Evolutionary conservation across 2,113 vertebrate species (phyloP), one percentile per base, ranked within the genome.

Genomic region (Rafetus swinhoei): DNA sequence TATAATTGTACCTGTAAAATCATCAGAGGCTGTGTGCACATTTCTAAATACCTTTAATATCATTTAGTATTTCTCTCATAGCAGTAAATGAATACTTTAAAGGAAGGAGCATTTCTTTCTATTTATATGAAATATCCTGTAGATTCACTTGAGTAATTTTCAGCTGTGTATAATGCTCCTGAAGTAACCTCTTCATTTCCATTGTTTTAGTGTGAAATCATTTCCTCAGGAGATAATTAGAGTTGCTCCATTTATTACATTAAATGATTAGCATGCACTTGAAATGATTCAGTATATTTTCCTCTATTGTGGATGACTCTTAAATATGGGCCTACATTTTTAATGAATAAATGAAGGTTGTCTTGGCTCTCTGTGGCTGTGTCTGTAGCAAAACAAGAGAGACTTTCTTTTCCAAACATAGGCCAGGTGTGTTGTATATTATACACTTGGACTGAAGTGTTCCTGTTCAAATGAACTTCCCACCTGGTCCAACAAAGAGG

Each of bases 151-250:
- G 97, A 97, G 95, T 96, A 97, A 97, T 97, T 98, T 97, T 97
- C 97, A 97, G 94, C 97, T 97, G 97, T 96, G 96, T 97, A 96
- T 97, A 97, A 96, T 96, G 97, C 96, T 98, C 96, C 97, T 95
- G 97, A 97, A 98, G 97, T 98, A 98, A 98, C 98, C 97, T 98
- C 98, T 98, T 97, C 97, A 97, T 98, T 98, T 94, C 97, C 97
- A 98, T 98, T 98, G 98, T 98, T 98, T 98, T 97, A 98, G 98
- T 98, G 98, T 98, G 98, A 98, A 98, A 98, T 98, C 97, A 98
- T 98, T 98, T 98, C 98, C 98, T 98, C 97, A 2, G 98, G 98
- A 98, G 98, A 98, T 98, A 98, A 98, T 98, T 98, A 98, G 98
- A 98, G 98, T 98, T 98, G 98, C 98, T 98, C 97, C 98, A 98